Conservation (phyloP, 2,797 vertebrate genomes). For the Novumbra hubbsi region DNA sequence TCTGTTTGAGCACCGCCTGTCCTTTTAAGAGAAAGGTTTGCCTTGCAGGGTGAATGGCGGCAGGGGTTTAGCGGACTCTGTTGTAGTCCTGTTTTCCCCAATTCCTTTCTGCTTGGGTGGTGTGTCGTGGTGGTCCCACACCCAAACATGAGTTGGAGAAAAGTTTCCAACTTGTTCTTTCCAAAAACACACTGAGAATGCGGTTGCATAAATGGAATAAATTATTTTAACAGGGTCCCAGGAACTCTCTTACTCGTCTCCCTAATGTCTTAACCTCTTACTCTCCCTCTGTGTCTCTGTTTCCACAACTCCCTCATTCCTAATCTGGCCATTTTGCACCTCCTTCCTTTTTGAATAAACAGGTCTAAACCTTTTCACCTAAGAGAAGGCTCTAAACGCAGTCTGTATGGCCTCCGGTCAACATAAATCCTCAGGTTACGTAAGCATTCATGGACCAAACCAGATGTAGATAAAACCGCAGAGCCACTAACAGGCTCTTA, state of each 20-base stretch:
- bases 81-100: background rate
- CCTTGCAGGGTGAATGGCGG: background rate
- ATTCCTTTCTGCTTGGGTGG: background rate
- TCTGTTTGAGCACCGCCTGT: background rate
- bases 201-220: background rate
- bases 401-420: background rate
- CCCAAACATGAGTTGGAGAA: background rate
- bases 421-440: background rate
- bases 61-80: background rate
- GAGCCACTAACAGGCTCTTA: conserved; percentile 1
- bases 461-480: background rate
- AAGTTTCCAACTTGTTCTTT: background rate
- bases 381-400: background rate
- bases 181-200: background rate
- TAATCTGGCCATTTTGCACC: background rate
- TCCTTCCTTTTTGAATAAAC: background rate
- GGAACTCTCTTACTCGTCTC: background rate
- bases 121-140: background rate
- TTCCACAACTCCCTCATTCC: too few species aligned
- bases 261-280: background rate
- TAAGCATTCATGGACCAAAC: background rate
- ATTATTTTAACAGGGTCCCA: background rate
- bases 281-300: background rate
- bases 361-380: background rate
- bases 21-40: background rate